Base-by-base conservation (phyloP, 1,140 invertebrate species). In the Philotrypesis tridentata region DNA sequence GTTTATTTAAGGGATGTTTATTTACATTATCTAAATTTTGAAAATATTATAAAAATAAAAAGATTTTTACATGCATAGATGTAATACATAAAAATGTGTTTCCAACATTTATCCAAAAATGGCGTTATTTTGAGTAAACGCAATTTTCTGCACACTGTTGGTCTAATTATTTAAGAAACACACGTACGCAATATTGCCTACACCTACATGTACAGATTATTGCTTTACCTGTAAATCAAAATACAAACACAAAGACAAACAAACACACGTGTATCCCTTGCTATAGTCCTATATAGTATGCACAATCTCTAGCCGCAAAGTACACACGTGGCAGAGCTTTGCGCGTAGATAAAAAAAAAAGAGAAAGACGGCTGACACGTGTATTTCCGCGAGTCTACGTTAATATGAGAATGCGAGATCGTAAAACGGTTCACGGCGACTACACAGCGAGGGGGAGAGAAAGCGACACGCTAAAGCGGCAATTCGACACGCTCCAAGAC, bases 401-500 rank as follows among this genome's bases (percentile, higher is more conserved):
- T 89, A 89, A 90, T 89, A 89, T 86, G 86, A 83, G 85, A 88
- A 89, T 87, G 86, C 79, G 61, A 70, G 83, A 79, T 74, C 77
- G 71, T 29, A 63, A 37, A 17, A 40, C 43, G 61, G 55, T 75
- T 71, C 80, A 82, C 67, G 80, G 40, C 48, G 29, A 25, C 70
- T 74, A 21, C 17, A 37, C 23, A 71, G 14, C 25, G 37, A 63
- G 4, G 21, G 23, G 12, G 37, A 12, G 23, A 72, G 43, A n/a
- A n/a, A 70, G 71, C 60, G 72, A 67, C 48, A 83, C 72, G 79
- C 82, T 84, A 85, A 86, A 85, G 80, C 85, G 87, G 86, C 85
- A 88, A 89, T 89, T 89, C 85, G 88, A 89, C 87, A 87, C 86
- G 88, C 87, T 81, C 83, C 83, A 83, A 75, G 80, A 86, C 82